Evolutionary conservation across 2,797 vertebrate species (phyloP).

Genomic region (Squalus acanthias): DNA sequence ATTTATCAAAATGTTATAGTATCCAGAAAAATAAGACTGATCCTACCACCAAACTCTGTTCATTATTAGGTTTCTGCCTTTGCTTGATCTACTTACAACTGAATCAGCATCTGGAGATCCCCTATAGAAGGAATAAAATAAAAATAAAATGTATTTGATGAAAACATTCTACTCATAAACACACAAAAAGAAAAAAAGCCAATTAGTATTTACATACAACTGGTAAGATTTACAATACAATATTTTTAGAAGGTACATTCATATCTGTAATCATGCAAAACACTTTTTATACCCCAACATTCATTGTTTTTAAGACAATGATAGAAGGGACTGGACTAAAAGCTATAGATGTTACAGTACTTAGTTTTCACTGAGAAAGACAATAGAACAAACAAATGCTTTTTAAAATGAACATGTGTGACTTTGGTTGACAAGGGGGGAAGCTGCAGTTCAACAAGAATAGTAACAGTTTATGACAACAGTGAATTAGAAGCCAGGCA

Average conservation of each 20-base stretch:
- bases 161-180: not conserved
- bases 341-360: not conserved
- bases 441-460: not conserved
- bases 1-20: not conserved
- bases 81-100: constrained; percentile 72
- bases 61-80: constrained; percentile 11
- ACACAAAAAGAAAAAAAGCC: constrained; percentile 43
- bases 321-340: not conserved
- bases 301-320: not conserved
- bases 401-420: not conserved
- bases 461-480: not conserved
- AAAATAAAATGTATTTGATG: constrained; percentile 12
- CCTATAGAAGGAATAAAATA: constrained; percentile 58
- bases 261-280: not conserved
- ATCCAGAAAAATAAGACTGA: not conserved
- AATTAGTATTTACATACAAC: constrained; percentile 13
- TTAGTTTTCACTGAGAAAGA: not conserved
- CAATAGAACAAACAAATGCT: not conserved
- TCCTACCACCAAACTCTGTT: not conserved
- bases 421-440: not conserved
- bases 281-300: not conserved
- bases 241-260: not conserved
- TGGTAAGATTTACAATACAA: not conserved
- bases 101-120: constrained; percentile 89
- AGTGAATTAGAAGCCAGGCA: not conserved